Evolutionary conservation across 2,113 vertebrate species (phyloP), one percentile per base, ranked within the genome.

Genomic region (Cyanocitta stelleri): DNA sequence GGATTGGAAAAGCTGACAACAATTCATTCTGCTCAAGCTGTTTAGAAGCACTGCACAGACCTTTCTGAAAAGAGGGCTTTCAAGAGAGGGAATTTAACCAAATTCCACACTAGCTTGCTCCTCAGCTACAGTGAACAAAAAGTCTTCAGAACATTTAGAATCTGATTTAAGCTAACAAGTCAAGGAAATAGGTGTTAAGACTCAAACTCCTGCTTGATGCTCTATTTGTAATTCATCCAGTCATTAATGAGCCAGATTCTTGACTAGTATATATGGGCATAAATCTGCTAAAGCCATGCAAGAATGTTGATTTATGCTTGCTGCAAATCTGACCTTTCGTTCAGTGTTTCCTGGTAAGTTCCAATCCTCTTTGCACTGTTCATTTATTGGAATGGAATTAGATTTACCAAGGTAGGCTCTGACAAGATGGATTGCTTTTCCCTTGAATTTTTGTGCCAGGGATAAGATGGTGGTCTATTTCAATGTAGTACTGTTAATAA

Each of bases 241-340:
- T 43, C 5, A 1, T 93, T 95, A 96, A 72, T 89, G 86, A 94
- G 90, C 79, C 76, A 92, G 87, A 88, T 56, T 77, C 72, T 88
- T 88, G 67, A 64, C 82, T 46, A 12, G 76, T 86, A 80, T 92
- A 93, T 92, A 68, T 33, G 69, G 64, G 44, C 52, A 85, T 89
- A 92, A 92, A 96, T 92, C 88, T 7, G 6, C 58, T 87, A 90
- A 96, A 95, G 77, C 86, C 83, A 33, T 23, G 37, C 48, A 95
- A 94, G 88, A 96, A 96, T 90, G 90, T 92, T 96, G 88, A 96
- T 96, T 97, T 96, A 64, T 95, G 80, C 80, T 92, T 78, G 44
- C 92, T 94, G 51, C 58, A 89, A 92, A 94, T 85, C 88, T 96
- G 86, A 94, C 76, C 90, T 95, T 95, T 94, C 21, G 5, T 80